Percentiles rank a stretch among this genome's conserved stretches.
Evolutionary conservation across 1,140 invertebrate genomes (phyloP).

Genomic region (Neodiprion pinetum): DNA sequence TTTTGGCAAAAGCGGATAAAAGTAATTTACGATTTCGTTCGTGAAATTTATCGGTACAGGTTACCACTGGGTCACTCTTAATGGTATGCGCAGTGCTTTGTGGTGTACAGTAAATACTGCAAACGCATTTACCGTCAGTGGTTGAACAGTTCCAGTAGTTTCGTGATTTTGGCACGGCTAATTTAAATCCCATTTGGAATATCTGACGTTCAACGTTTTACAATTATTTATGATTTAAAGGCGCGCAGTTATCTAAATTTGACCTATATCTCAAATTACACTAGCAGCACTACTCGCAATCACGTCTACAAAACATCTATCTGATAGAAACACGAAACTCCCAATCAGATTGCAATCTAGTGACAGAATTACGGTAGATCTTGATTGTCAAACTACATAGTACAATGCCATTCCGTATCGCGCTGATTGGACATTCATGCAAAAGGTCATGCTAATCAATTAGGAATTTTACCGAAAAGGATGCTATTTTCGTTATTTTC

Average conservation of each 20-base stretch:
- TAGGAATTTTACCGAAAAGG: background rate
- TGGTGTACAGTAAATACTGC: no score
- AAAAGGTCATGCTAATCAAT: background rate
- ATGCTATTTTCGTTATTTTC: no score
- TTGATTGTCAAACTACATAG: conserved; percentile 3
- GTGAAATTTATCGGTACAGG: no score
- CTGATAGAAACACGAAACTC: background rate
- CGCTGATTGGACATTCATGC: background rate
- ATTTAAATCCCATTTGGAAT: background rate
- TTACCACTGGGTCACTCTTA: no score
- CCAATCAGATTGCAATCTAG: conserved; percentile 2
- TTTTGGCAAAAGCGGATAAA: no score
- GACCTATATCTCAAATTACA: background rate
- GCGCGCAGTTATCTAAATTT: background rate
- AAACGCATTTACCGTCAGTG: no score
- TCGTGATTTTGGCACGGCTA: background rate
- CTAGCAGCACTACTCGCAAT: background rate
- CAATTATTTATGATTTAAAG: background rate
- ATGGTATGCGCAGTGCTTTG: no score
- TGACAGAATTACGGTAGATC: conserved; percentile 8
- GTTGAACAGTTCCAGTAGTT: no score
- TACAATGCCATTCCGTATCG: background rate
- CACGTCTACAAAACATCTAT: background rate
- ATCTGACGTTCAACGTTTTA: background rate
- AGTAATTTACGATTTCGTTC: no score